Percentiles rank a stretch among this genome's conserved stretches.
Conservation (phyloP, 2,888 invertebrate genomes). For the Agelastica alni region DNA sequence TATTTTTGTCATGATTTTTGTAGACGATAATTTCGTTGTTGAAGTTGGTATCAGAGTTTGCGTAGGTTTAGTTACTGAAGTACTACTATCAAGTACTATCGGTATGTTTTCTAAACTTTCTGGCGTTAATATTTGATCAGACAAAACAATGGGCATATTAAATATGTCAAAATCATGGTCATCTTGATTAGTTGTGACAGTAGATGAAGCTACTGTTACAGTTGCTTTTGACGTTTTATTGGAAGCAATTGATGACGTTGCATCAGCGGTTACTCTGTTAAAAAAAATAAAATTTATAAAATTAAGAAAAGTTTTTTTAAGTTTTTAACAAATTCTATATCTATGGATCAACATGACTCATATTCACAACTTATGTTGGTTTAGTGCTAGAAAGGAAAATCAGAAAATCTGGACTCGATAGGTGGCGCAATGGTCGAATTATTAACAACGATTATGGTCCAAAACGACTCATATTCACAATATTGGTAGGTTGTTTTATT, state of each 20-base stretch:
- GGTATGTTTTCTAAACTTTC: conserved; percentile 73
- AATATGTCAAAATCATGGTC: conserved; percentile 70
- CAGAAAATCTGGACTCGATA: too few species aligned
- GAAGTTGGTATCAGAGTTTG: conserved; percentile 10
- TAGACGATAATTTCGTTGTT: conserved; percentile 14
- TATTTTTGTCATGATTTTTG: conserved; percentile 20
- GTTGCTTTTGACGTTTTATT: conserved; percentile 7
- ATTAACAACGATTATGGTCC: too few species aligned
- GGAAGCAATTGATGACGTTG: not conserved
- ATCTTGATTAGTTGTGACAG: conserved; percentile 27
- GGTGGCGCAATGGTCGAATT: too few species aligned
- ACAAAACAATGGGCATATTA: conserved; percentile 76
- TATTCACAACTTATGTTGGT: too few species aligned
- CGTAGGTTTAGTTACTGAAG: conserved; percentile 1
- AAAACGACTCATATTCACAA: too few species aligned
- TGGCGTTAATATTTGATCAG: conserved; percentile 70
- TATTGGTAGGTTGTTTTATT: too few species aligned
- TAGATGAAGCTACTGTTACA: conserved; percentile 13
- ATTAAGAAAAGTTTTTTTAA: too few species aligned
- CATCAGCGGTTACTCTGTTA: not conserved
- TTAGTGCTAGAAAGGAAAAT: too few species aligned
- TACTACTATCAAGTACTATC: conserved; percentile 29
- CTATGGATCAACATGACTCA: too few species aligned
- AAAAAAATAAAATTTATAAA: not conserved
- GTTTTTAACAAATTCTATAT: too few species aligned